Percentiles rank a stretch among this genome's conserved stretches.
Conservation (phyloP, 2,888 invertebrate species). For the Tinea trinotella region DNA sequence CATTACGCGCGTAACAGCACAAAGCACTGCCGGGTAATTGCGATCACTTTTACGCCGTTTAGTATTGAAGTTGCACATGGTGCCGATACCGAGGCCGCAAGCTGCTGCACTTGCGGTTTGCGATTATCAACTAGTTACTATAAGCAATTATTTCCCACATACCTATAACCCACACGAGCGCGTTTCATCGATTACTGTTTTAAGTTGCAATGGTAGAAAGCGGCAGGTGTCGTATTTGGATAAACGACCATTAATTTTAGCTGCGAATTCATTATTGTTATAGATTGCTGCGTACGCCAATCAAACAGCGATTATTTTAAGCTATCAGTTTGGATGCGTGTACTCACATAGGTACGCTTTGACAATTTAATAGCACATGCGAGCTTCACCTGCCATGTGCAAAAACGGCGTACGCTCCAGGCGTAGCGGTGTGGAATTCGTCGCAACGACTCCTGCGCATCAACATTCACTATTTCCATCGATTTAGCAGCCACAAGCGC, state of each 20-base stretch:
- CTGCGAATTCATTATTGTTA: not conserved
- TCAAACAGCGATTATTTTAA: conserved; percentile 35
- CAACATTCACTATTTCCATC: conserved; percentile 12
- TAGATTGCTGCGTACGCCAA: conserved; percentile 1
- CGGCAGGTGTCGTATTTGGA: not conserved
- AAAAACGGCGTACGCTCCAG: conserved; percentile 67
- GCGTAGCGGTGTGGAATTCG: conserved; percentile 65
- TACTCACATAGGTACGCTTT: conserved; percentile 58
- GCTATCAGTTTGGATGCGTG: conserved; percentile 32
- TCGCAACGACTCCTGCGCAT: conserved; percentile 40
- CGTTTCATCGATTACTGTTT: not conserved
- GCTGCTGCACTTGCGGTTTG: conserved; percentile 52
- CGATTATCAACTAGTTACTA: conserved; percentile 34
- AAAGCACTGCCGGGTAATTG: conserved; percentile 35
- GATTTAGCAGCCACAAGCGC: conserved; percentile 28
- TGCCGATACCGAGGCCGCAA: conserved; percentile 42
- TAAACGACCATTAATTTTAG: conserved; percentile 2
- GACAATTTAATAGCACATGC: conserved; percentile 72
- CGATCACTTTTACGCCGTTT: conserved; percentile 40
- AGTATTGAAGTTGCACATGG: conserved; percentile 57
- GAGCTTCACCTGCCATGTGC: conserved; percentile 60
- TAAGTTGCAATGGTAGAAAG: conserved; percentile 7
- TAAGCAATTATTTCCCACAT: not conserved
- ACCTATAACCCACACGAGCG: not conserved
- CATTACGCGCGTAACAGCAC: conserved; percentile 31